Evolutionary conservation across 1,140 invertebrate genomes (phyloP).

Genomic region (Drosophila seguyi): DNA sequence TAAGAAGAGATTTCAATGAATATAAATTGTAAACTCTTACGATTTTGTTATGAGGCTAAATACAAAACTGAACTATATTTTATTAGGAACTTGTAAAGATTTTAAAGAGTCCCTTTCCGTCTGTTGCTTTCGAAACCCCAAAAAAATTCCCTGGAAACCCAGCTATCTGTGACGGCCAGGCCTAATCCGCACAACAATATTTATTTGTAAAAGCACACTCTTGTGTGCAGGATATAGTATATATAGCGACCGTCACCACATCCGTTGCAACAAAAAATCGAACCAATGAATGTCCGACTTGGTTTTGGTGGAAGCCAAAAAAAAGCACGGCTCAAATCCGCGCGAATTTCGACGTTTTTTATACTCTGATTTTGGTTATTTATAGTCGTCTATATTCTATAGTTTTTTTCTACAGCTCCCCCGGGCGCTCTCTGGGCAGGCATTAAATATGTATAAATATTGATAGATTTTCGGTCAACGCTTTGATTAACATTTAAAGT

Average conservation of each 20-base stretch:
- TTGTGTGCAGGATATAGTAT: conserved; percentile 36
- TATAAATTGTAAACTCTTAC: background rate
- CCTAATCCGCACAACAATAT: conserved; percentile 58
- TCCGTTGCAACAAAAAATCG: conserved; percentile 50
- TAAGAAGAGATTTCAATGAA: background rate
- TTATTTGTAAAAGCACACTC: conserved; percentile 50
- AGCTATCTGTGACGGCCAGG: conserved; percentile 33
- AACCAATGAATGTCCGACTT: conserved; percentile 36
- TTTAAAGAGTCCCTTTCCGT: conserved; percentile 12
- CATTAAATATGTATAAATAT: conserved; percentile 69
- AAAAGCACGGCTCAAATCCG: conserved; percentile 29
- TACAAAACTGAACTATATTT: background rate
- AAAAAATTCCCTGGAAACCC: conserved; percentile 23
- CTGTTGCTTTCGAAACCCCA: background rate
- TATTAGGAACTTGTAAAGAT: background rate
- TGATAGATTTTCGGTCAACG: conserved; percentile 23
- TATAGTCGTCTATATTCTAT: conserved; percentile 18
- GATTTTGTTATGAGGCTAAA: background rate
- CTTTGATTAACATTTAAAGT: conserved; percentile 40
- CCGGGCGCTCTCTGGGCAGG: background rate
- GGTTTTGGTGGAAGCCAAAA: conserved; percentile 27
- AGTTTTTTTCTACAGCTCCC: background rate
- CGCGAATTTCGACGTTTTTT: conserved; percentile 18
- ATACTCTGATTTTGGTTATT: conserved; percentile 40
- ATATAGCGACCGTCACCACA: conserved; percentile 47